phyloP scores from a whole-genome alignment of 2,888 invertebrate genomes.

The Drosophila colorata region DNA sequence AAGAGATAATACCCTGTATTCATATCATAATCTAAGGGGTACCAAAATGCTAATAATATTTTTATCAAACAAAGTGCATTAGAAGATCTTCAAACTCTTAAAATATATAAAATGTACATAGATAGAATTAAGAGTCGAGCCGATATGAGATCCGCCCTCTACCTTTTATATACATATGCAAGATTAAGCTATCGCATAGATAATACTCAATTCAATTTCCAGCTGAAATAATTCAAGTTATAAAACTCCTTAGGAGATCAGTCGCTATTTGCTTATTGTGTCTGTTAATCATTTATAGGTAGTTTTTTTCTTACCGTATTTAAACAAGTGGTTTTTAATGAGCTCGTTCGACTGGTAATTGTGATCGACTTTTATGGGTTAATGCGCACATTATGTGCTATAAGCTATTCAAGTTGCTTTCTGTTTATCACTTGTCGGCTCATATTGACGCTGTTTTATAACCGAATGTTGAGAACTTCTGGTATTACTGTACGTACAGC shows the following conservation, averaged over 20 bases:
- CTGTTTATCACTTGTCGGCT: slow-evolving; percentile 27
- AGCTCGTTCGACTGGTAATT: slow-evolving; percentile 23
- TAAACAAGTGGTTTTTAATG: slow-evolving; percentile 61
- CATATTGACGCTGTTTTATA: slow-evolving; percentile 12
- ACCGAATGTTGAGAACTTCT: not conserved
- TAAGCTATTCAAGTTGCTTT: slow-evolving; percentile 21
- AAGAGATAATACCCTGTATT: too few relatives aligned
- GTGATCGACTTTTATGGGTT: slow-evolving; percentile 42
- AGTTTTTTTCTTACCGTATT: slow-evolving; percentile 52
- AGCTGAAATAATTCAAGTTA: slow-evolving; percentile 13
- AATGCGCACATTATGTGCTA: slow-evolving; percentile 39
- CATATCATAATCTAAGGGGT: too few relatives aligned
- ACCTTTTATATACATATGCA: not conserved
- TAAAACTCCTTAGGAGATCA: slow-evolving; percentile 13
- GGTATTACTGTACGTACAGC: not conserved
- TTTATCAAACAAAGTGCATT: too few relatives aligned
- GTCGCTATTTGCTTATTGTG: slow-evolving; percentile 30
- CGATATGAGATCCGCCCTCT: too few relatives aligned
- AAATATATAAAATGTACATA: too few relatives aligned
- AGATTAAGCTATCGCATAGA: not conserved
- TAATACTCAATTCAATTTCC: slow-evolving; percentile 3
- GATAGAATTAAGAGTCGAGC: too few relatives aligned
- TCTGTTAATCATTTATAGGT: slow-evolving; percentile 42
- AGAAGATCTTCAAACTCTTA: too few relatives aligned
- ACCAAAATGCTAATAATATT: not conserved